Evolutionary conservation across 2,888 invertebrate species (phyloP).

Genomic region (Orchestes rusci): DNA sequence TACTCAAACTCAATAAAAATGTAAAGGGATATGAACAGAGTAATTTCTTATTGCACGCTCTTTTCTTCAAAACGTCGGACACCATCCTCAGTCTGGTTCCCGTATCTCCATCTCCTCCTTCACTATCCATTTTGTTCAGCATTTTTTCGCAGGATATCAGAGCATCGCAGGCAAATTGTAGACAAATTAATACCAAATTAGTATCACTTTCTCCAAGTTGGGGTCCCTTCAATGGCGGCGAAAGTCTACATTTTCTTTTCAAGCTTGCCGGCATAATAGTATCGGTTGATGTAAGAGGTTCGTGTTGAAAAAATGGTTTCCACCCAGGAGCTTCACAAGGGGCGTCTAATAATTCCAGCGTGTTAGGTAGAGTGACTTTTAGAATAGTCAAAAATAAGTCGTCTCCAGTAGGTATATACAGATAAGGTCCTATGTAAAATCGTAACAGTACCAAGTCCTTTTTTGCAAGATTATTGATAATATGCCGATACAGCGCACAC

Average conservation of each 20-base stretch:
- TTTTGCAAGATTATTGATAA: slow-evolving; percentile 4
- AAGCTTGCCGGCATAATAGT: slow-evolving; percentile 21
- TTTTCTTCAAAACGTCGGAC: slow-evolving; percentile 36
- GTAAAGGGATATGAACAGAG: slow-evolving; percentile 34
- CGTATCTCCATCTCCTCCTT: slow-evolving; percentile 64
- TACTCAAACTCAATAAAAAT: slow-evolving; percentile 43
- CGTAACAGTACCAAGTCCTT: slow-evolving; percentile 18
- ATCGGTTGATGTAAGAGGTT: slow-evolving; percentile 5
- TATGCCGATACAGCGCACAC: slow-evolving; percentile 48
- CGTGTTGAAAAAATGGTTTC: slow-evolving; percentile 26
- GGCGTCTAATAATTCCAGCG: slow-evolving; percentile 53
- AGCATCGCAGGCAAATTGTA: slow-evolving; percentile 47
- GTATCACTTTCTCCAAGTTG: slow-evolving; percentile 31
- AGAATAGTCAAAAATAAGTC: slow-evolving; percentile 56
- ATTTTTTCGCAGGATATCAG: slow-evolving; percentile 54
- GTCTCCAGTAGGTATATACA: slow-evolving; percentile 22
- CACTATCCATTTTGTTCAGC: slow-evolving; percentile 60
- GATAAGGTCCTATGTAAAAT: slow-evolving; percentile 31
- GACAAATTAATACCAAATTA: slow-evolving; percentile 35
- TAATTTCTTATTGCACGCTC: slow-evolving; percentile 31
- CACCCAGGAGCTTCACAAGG: slow-evolving; percentile 49
- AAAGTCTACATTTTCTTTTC: slow-evolving; percentile 25
- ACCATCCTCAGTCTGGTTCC: slow-evolving; percentile 45
- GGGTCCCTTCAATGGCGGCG: slow-evolving; percentile 37
- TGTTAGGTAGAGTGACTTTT: slow-evolving; percentile 45